Evolutionary conservation across 2,113 vertebrate species (phyloP).

Genomic region (Tachysurus vachellii): DNA sequence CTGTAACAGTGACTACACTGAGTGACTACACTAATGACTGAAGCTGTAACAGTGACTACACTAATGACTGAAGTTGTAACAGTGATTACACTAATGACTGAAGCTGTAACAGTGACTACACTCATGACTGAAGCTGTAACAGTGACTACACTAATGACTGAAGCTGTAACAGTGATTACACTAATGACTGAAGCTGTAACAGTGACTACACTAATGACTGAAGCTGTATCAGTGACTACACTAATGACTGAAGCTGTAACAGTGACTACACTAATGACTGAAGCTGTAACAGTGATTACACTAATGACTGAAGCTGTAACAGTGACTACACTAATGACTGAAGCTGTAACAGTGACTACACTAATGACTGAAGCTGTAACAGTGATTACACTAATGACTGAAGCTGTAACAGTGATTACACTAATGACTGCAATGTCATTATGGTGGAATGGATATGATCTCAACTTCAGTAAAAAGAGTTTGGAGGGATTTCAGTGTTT

Average conservation of each 20-base stretch:
- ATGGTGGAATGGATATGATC: not conserved
- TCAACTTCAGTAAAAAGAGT: constrained; percentile 50
- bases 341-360: too few relatives aligned
- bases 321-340: too few relatives aligned
- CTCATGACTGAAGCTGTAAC: not conserved
- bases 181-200: not conserved
- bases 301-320: not conserved
- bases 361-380: not conserved
- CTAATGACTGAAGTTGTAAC: not conserved
- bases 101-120: not conserved
- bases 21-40: not conserved
- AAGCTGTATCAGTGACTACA: not conserved
- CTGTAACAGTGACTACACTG: not conserved
- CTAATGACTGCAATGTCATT: not conserved
- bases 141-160: not conserved
- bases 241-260: not conserved
- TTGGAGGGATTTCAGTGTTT: constrained; percentile 59
- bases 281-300: not conserved
- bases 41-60: not conserved
- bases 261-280: not conserved
- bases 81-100: too few relatives aligned
- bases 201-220: not conserved
- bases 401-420: not conserved
- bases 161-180: not conserved
- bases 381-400: not conserved